Evolutionary conservation across 2,797 vertebrate species (phyloP), one percentile per base, ranked within the genome.

Genomic region (Distichodus sexfasciatus): DNA sequence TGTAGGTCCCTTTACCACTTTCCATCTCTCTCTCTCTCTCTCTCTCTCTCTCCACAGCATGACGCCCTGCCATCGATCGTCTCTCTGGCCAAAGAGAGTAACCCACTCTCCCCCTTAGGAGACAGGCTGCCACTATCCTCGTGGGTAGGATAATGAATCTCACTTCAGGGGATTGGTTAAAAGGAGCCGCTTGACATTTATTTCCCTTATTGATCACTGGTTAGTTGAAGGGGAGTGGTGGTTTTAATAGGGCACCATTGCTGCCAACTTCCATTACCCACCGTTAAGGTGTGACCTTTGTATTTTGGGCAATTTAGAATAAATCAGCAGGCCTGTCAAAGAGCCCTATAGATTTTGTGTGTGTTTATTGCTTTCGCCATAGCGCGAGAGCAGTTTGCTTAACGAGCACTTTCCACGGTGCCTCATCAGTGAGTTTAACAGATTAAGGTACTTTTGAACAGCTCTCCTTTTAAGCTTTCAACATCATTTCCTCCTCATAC

Each of bases 151-250:
- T 87, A 89, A 90, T 90, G 87, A 89, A 88, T 90, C 83, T 87
- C 79, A 84, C 83, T 86, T 84, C 76, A 79, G 78, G 26, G 79
- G 78, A 80, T 79, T 17, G 81, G 79, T 66, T 82, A 81, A 82
- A 73, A 84, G 82, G 78, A 78, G 79, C 79, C 79, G 79, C 84
- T 87, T 90, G 89, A 88, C 86, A 89, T 90, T 90, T 89, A 89
- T 86, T 88, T 85, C 87, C 85, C 36, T 61, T 76, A 80, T 78
- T 74, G 79, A 78, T 78, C 47, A 71, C 64, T 64, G 35, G 63
- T 69, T 79, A 80, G 84, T 81, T 81, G 87, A 84, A 87, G 83
- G 74, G 61, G 72, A 71, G 84, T 79, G 79, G 76, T 84, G 75
- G 76, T 80, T 79, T 75, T 67, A 75, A 85, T 85, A 85, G 87